Conservation (phyloP, 2,797 vertebrate species). For the Protosalanx chinensis region DNA sequence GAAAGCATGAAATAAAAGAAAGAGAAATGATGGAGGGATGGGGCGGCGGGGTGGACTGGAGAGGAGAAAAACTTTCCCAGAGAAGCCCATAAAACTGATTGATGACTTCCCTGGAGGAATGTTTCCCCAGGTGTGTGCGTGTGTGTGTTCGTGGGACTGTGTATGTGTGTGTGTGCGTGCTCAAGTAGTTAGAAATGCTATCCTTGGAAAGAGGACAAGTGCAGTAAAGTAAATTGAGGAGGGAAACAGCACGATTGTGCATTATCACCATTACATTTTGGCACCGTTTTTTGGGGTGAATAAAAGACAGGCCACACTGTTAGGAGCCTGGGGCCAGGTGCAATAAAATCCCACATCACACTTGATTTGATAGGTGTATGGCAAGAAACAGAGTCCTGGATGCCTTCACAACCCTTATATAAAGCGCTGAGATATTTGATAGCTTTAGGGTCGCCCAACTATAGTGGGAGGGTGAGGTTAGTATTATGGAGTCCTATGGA, state of each 20-base stretch:
- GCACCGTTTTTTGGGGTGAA: conserved; percentile 28
- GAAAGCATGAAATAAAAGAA: conserved; percentile 53
- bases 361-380: conserved; percentile 22
- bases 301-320: conserved; percentile 33
- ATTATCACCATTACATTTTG: conserved; percentile 58
- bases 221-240: conserved; percentile 68
- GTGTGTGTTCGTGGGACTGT: conserved; percentile 25
- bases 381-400: not conserved
- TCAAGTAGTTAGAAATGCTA: conserved; percentile 61
- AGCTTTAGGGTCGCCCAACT: not conserved
- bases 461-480: not conserved
- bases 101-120: conserved; percentile 80
- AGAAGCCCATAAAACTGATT: conserved; percentile 80
- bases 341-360: conserved; percentile 23
- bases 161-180: conserved; percentile 33
- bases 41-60: conserved; percentile 62
- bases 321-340: conserved; percentile 17
- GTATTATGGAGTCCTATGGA: not conserved
- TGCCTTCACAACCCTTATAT: not conserved
- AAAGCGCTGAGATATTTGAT: not conserved
- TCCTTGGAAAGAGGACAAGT: conserved; percentile 72
- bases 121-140: conserved; percentile 77
- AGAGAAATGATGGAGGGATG: conserved; percentile 21
- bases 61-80: conserved; percentile 74
- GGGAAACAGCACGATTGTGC: conserved; percentile 58